Percentiles rank a stretch among this genome's conserved stretches.
Evolutionary conservation across 2,113 vertebrate genomes (phyloP).

Genomic region (Nematolebias whitei): DNA sequence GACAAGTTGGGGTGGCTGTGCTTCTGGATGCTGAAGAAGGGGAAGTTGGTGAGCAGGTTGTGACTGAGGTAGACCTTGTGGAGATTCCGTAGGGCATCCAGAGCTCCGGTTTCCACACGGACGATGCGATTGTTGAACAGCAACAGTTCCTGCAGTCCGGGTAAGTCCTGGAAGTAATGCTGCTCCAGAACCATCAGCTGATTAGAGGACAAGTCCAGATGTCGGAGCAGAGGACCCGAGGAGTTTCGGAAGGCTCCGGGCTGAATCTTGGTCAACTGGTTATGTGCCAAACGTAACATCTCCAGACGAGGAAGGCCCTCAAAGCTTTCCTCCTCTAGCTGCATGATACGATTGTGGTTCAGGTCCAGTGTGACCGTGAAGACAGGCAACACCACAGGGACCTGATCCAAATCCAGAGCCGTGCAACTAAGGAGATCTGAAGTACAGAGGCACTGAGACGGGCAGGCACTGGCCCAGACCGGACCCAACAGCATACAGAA

Average conservation of each 20-base stretch:
- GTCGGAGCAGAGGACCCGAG: conserved; percentile 69
- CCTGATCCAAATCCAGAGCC: conserved; percentile 72
- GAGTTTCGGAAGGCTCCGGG: conserved; percentile 81
- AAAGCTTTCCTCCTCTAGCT: conserved; percentile 80
- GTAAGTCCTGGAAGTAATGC: conserved; percentile 84
- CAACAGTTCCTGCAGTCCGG: conserved; percentile 87
- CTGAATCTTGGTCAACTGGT: conserved; percentile 78
- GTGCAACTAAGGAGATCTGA: conserved; percentile 93
- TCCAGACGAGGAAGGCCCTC: conserved; percentile 80
- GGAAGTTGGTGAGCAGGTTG: conserved; percentile 90
- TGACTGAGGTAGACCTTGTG: conserved; percentile 91
- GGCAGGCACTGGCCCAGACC: conserved; percentile 60
- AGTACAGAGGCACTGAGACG: conserved; percentile 83
- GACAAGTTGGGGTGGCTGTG: conserved; percentile 82
- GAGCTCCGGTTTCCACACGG: conserved; percentile 81
- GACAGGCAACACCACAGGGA: conserved; percentile 80
- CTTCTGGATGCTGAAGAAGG: conserved; percentile 84
- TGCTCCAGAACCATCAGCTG: conserved; percentile 76
- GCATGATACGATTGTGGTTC: conserved; percentile 86
- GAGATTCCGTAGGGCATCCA: conserved; percentile 80
- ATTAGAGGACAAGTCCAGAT: conserved; percentile 96
- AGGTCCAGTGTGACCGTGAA: conserved; percentile 86
- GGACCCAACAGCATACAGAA: conserved; percentile 33
- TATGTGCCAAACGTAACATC: conserved; percentile 85
- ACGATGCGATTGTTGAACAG: conserved; percentile 90